Conservation (phyloP, 2,797 vertebrate species). For the Poecilia wingei region DNA sequence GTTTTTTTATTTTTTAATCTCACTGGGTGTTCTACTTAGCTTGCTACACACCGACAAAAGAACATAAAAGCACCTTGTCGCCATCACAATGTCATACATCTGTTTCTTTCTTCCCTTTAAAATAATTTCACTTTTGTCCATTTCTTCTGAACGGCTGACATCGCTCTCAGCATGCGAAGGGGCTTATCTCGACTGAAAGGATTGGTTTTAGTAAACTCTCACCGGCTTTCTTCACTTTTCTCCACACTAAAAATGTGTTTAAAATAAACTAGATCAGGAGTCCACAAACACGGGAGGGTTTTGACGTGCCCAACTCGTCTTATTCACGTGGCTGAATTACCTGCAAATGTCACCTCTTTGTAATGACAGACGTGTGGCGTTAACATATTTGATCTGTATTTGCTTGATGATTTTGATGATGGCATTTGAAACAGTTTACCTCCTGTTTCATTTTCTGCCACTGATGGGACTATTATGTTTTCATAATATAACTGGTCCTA, state of each 20-base stretch:
- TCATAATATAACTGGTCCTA: background rate
- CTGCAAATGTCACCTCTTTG: too few relatives aligned
- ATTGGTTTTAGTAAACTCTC: background rate
- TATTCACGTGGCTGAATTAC: too few relatives aligned
- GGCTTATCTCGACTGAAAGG: background rate
- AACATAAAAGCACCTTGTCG: slow-evolving; percentile 22
- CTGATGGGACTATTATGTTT: background rate
- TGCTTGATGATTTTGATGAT: too few relatives aligned
- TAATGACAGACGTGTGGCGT: too few relatives aligned
- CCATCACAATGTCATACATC: background rate
- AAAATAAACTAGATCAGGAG: background rate
- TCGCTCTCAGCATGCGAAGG: background rate
- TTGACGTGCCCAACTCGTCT: too few relatives aligned
- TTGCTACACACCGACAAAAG: slow-evolving; percentile 15
- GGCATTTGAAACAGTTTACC: too few relatives aligned
- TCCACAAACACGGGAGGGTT: too few relatives aligned
- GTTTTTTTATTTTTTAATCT: background rate
- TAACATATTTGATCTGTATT: too few relatives aligned
- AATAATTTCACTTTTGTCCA: background rate
- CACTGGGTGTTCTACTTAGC: slow-evolving; percentile 7
- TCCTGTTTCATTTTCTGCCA: too few relatives aligned
- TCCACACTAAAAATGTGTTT: background rate
- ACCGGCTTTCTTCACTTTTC: background rate
- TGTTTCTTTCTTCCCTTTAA: background rate
- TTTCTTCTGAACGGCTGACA: background rate